Evolutionary conservation across 2,888 invertebrate species (phyloP), one percentile per base, ranked within the genome.

Genomic region (Cerastoderma edule): DNA sequence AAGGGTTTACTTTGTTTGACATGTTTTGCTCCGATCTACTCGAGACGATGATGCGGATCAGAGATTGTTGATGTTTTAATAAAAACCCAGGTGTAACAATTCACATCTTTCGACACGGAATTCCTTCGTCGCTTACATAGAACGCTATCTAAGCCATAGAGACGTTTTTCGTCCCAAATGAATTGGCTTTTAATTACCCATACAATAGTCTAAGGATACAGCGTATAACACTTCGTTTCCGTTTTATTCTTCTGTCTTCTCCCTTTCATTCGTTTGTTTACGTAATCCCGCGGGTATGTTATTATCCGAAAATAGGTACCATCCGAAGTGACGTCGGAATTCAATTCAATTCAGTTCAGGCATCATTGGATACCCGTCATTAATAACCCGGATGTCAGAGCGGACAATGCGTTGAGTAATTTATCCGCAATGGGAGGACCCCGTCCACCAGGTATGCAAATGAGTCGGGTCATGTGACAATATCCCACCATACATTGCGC

Each of bases 11-110:
- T 60, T 60, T 60, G 60, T 35, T 60, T 60, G 60, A 60, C 60
- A 60, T 60, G 60, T 60, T 60, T 28, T 32, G 22, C 39, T 24
- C 60, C 24, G 48, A 30, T 44, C n/a, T 65, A 65, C 65, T 65
- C 48, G 65, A 65, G 48, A 48, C 22, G 28, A 48, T 65, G 65
- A 65, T 48, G 46, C 10, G 32, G 46, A 48, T 65, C 65, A 27
- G 65, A 24, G 44, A 30, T 24, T 65, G 65, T 65, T 46, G 46
- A 30, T 48, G 65, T 65, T 65, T 46, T 65, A 48, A 46, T 56
- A 22, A 63, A 72, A 72, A 63, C 67, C 69, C 72, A 69, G 69
- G 72, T 77, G 77, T 77, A 72, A 66, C 77, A 69, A 53, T 53
- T 32, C 63, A 24, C 48, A 22, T 32, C 63, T 60, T 60, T 39